phyloP scores from a whole-genome alignment of 2,113 vertebrate species.

The Onychostoma macrolepis region DNA sequence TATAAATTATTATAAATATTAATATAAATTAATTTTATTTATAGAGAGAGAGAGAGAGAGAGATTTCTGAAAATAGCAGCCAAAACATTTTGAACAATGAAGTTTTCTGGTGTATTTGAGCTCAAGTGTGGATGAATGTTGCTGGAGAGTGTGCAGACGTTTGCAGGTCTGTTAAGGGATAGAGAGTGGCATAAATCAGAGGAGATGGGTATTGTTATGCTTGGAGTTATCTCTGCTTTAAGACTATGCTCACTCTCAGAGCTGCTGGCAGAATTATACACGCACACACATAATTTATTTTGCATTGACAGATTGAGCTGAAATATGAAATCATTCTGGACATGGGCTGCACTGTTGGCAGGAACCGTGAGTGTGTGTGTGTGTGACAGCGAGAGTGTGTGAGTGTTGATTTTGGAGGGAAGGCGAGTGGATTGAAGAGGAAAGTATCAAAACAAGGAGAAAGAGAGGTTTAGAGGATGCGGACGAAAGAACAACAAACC shows the following conservation, averaged over 20 bases:
- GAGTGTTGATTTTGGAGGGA: slow-evolving; percentile 33
- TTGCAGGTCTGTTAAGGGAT: slow-evolving; percentile 13
- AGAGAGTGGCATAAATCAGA: slow-evolving; percentile 38
- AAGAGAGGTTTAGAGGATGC: neutral
- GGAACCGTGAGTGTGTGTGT: neutral
- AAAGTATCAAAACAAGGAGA: slow-evolving; percentile 17
- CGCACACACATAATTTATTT: slow-evolving; percentile 25
- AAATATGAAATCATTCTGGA: slow-evolving; percentile 41
- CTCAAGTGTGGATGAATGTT: neutral
- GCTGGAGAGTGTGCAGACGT: neutral
- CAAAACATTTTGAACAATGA: neutral
- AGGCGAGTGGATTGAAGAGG: slow-evolving; percentile 17
- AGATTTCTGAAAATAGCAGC: too few relatives aligned
- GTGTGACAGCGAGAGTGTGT: slow-evolving; percentile 5
- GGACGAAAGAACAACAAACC: neutral
- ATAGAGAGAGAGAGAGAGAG: too few relatives aligned
- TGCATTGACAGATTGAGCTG: slow-evolving; percentile 38
- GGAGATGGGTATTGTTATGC: slow-evolving; percentile 40
- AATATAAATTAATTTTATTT: too few relatives aligned
- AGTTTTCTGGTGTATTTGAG: neutral
- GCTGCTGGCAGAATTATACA: slow-evolving; percentile 39
- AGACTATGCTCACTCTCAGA: slow-evolving; percentile 18
- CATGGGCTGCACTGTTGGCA: slow-evolving; percentile 33
- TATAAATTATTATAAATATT: too few relatives aligned
- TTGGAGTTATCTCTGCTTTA: slow-evolving; percentile 12